Evolutionary conservation across 2,113 vertebrate species (phyloP), one percentile per base, ranked within the genome.

Genomic region (Syngnathoides biaculeatus): DNA sequence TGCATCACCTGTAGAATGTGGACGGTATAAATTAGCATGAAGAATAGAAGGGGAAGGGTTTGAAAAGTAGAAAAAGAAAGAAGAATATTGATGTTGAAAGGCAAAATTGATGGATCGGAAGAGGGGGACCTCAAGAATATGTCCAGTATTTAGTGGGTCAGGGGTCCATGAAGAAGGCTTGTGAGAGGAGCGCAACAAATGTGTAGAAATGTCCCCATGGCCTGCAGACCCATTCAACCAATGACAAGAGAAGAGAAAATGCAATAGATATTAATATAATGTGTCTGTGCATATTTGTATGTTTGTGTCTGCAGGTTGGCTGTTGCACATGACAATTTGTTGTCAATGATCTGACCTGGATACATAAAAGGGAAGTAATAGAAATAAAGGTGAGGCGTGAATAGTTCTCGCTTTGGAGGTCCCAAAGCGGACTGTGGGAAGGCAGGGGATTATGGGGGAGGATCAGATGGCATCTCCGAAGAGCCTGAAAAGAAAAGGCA

Each of bases 371-470:
- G 3, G 30, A 5, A 35, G 6, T 35, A 35, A 35, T 42, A 42
- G 6, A 12, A 15, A 5, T n/a, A 39, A 53, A 64, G 10, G 12
- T 74, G 93, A 94, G 65, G 92, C 89, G 79, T 96, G 95, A 97
- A 93, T 72, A 94, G 92, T 81, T 95, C 94, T 59, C 96, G 96
- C 88, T 96, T 98, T 79, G 97, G 89, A 24, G 96, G 95, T 88
- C 30, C 96, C 95, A 90, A 99, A 96, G 53, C 98, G 97, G 81
- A 99, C 94, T n/a, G 86, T 93, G 95, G 77, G 96, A 98, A 24
- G 98, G 92, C 77, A 99, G 91, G 0, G 96, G 94, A 75, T 94
- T 97, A 15, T 95, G 95, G 69, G 95, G 92, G 92, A 98, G 91
- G 89, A 89, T 95, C 96, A 70, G 76, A 95, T 10, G 97, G 95